Evolutionary conservation across 2,888 invertebrate species (phyloP), one percentile per base, ranked within the genome.

Genomic region (Embidobia sp.): DNA sequence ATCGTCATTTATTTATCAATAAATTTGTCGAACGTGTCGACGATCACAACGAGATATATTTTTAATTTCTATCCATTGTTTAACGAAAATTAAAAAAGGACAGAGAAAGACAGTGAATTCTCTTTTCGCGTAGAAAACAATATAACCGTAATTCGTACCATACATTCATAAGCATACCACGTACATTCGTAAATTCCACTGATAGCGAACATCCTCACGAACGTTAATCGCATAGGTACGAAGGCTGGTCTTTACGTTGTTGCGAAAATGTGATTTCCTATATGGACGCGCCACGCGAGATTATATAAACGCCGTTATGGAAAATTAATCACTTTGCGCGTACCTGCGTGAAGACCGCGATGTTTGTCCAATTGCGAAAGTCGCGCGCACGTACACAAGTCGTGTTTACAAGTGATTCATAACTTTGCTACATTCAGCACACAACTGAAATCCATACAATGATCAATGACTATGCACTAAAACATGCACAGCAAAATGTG

Each of bases 401-500:
- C 29, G 29, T 51, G 61, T 42, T 78, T 61, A 66, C 55, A 55
- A 76, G 64, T 67, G 67, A 73, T 72, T 79, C 70, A 75, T 48
- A 78, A 75, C 66, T 40, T 75, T 57, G 64, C 70, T 80, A 80
- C 79, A 78, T 73, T 67, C 79, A 77, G 79, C 72, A 57, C 55
- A 61, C 55, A 76, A 63, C 37, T 79, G 64, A 57, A 79, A 78
- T 77, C 57, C 76, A 48, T 78, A 70, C 64, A 37, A 75, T 70
- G 66, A 78, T 79, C 46, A 69, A 77, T 64, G 73, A 78, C 82
- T 81, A 85, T 86, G 86, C 85, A 85, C 83, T 86, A 85, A 85
- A 85, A 86, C 86, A 86, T 85, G 85, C 86, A 86, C 81, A 83
- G 81, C 76, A 44, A 61, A 67, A 59, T 51, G 82, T 64, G 81